Conservation (phyloP, 2,797 vertebrate genomes). For the Liasis olivaceus region DNA sequence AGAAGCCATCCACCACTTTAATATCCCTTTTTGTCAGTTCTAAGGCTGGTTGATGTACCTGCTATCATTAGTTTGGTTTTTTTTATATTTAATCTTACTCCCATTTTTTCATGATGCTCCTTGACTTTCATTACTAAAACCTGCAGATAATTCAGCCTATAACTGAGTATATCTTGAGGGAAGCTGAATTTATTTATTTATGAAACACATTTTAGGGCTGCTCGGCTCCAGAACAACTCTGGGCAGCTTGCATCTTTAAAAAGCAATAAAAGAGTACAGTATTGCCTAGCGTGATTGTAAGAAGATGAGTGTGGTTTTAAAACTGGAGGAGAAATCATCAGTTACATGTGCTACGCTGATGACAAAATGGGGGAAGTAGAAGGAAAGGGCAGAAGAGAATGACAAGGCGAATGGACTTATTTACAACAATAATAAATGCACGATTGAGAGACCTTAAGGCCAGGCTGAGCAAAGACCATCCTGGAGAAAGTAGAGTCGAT, state of each 20-base stretch:
- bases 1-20: too few species aligned
- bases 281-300: not conserved
- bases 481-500: not conserved
- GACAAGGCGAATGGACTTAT: not conserved
- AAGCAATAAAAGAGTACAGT: not conserved
- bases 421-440: not conserved
- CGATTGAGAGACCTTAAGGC: not conserved
- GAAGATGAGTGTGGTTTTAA: not conserved
- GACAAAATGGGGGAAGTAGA: not conserved
- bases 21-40: not conserved
- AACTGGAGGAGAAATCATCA: not conserved
- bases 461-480: not conserved
- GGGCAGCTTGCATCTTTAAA: not conserved
- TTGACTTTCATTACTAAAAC: too few species aligned
- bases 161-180: not conserved
- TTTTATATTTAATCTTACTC: not conserved
- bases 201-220: not conserved
- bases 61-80: not conserved
- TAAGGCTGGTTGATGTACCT: not conserved
- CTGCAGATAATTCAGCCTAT: not conserved
- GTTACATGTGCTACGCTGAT: not conserved
- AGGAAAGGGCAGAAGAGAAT: not conserved
- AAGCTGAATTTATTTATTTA: not conserved
- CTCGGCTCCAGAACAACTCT: not conserved
- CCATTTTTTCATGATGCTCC: not conserved